phyloP scores from a whole-genome alignment of 2,888 invertebrate species.

The Cheilosia variabilis region DNA sequence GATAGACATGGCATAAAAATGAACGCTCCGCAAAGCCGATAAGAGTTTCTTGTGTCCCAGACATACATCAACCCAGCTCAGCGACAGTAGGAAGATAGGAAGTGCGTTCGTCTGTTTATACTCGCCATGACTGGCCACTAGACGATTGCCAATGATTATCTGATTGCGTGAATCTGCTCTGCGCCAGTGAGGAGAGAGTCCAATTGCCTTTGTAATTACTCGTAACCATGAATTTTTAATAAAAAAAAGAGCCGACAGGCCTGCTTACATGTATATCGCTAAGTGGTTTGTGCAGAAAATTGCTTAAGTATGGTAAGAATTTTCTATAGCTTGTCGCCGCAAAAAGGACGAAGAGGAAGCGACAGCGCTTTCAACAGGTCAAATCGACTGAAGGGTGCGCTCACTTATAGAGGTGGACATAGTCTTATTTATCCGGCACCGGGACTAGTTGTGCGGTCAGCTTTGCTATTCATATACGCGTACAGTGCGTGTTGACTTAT shows the following conservation, averaged over 20 bases:
- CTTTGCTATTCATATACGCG: background rate
- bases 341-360: slow-evolving; percentile 26
- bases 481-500: slow-evolving; percentile 10
- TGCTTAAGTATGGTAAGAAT: slow-evolving; percentile 31
- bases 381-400: slow-evolving; percentile 49
- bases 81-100: slow-evolving; percentile 12
- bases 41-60: slow-evolving; percentile 28
- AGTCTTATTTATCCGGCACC: slow-evolving; percentile 18
- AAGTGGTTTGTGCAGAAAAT: slow-evolving; percentile 48
- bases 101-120: slow-evolving; percentile 8
- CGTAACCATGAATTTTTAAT: slow-evolving; percentile 65
- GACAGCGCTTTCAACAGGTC: slow-evolving; percentile 46
- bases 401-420: background rate
- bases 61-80: background rate
- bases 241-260: slow-evolving; percentile 22
- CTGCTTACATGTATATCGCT: background rate
- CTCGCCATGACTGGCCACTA: slow-evolving; percentile 8
- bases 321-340: slow-evolving; percentile 37
- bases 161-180: slow-evolving; percentile 47
- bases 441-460: slow-evolving; percentile 33
- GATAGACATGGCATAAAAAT: slow-evolving; percentile 32
- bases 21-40: slow-evolving; percentile 26
- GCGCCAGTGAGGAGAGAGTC: background rate
- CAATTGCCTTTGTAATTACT: slow-evolving; percentile 54
- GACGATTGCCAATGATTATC: slow-evolving; percentile 46